These are phyloP conservation scores for Carcharodon carcharias DNA, from an alignment of 2,797 vertebrate species.

Conservation along the genomic window DNA sequence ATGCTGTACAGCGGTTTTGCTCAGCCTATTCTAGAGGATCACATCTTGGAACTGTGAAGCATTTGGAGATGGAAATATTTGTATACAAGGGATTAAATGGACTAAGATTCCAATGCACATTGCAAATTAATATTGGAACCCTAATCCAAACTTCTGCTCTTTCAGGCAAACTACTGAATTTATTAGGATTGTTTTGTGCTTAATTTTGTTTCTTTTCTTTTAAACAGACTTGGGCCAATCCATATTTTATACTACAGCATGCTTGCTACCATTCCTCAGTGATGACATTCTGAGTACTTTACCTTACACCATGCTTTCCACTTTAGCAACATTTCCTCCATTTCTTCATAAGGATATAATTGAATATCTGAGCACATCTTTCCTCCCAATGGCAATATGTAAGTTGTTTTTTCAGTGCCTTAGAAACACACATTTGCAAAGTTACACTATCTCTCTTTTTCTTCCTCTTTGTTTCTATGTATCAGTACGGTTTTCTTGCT, in stretches of 20 bases:
- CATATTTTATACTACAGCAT: constrained; percentile 99
- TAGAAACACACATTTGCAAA: constrained; percentile 27
- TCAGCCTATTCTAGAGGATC: neutral
- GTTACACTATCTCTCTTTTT: neutral
- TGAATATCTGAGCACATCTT: constrained; percentile 97
- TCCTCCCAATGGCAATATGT: constrained; percentile 99
- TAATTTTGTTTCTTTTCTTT: constrained; percentile 56
- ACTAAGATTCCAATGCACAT: constrained; percentile 6
- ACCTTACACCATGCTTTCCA: constrained; percentile 99
- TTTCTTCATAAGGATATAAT: constrained; percentile 99
- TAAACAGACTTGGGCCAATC: constrained; percentile 96
- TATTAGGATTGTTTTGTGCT: neutral
- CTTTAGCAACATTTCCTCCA: constrained; percentile 96
- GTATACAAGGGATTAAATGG: neutral
- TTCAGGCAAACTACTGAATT: constrained; percentile 8
- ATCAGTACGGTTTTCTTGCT: neutral
- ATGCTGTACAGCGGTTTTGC: neutral
- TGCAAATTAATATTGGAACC: constrained; percentile 38
- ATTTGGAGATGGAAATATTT: neutral
- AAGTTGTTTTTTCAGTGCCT: constrained; percentile 61
- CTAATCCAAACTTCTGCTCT: constrained; percentile 16
- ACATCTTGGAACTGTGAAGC: neutral
- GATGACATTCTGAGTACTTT: constrained; percentile 99
- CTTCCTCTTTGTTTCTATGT: neutral
- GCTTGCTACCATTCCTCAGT: constrained; percentile 96